Percentiles rank a stretch among this genome's conserved stretches.
Evolutionary conservation across 2,888 invertebrate genomes (phyloP).

Genomic region (Oxytorus armatus): DNA sequence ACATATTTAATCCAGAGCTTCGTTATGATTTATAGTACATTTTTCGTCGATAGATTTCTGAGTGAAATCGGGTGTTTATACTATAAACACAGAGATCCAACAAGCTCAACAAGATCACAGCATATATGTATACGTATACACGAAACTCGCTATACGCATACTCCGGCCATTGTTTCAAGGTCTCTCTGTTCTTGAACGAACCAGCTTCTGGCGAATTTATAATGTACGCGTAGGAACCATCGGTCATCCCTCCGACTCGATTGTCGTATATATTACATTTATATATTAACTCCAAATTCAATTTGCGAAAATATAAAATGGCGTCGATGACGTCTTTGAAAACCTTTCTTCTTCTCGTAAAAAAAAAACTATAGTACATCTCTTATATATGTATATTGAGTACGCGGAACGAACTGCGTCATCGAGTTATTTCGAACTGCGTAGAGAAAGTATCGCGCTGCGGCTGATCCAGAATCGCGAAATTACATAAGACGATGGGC

Average conservation of each 20-base stretch:
- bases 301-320: conserved; percentile 38
- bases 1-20: background rate
- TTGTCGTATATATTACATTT: too few species aligned
- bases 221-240: too few species aligned
- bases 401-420: conserved; percentile 36
- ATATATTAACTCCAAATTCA: background rate
- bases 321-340: conserved; percentile 36
- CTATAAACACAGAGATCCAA: conserved; percentile 44
- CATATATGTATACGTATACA: conserved; percentile 3
- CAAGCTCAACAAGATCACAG: conserved; percentile 24
- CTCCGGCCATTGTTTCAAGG: conserved; percentile 61
- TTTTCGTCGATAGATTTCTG: conserved; percentile 18
- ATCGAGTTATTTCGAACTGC: conserved; percentile 57
- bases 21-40: conserved; percentile 1
- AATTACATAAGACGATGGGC: conserved; percentile 36
- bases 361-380: background rate
- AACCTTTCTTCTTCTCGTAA: background rate
- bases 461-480: conserved; percentile 28
- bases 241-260: too few species aligned
- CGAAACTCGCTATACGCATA: background rate
- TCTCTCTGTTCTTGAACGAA: conserved; percentile 19
- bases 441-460: conserved; percentile 6
- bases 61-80: conserved; percentile 4
- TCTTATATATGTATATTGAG: conserved; percentile 2
- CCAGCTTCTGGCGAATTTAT: conserved; percentile 6